Conservation (phyloP, 2,113 vertebrate species). For the Epinephelus lanceolatus region DNA sequence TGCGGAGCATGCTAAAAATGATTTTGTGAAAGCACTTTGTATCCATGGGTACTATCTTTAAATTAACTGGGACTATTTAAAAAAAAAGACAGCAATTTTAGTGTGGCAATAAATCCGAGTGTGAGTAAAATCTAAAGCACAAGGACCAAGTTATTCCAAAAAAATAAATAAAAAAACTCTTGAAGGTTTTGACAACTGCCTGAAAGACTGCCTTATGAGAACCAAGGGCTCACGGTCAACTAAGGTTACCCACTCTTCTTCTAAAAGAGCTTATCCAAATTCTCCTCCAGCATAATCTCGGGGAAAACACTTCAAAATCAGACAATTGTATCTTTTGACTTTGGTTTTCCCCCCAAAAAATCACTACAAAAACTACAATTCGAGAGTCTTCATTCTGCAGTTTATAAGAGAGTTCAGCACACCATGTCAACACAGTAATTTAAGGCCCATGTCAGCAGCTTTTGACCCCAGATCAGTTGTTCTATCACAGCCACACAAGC, state of each 20-base stretch:
- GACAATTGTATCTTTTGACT: not conserved
- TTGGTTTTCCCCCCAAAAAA: not conserved
- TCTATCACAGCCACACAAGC: slow-evolving; percentile 34
- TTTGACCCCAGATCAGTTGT: slow-evolving; percentile 55
- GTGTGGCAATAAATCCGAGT: not conserved
- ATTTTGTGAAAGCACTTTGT: not conserved
- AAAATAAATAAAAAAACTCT: not conserved
- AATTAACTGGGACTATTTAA: not conserved
- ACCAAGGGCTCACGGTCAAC: not conserved
- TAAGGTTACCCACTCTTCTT: not conserved
- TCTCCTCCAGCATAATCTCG: not conserved
- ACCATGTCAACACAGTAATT: slow-evolving; percentile 15
- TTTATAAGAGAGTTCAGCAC: not conserved
- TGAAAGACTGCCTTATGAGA: not conserved
- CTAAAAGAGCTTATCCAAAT: not conserved
- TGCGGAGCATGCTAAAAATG: not conserved
- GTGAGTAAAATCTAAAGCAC: not conserved
- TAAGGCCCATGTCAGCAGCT: slow-evolving; percentile 27
- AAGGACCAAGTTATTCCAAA: not conserved
- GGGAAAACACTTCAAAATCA: not conserved
- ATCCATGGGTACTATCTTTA: not conserved
- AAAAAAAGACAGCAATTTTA: not conserved
- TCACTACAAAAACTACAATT: not conserved
- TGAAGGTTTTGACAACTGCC: not conserved
- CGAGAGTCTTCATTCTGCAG: not conserved